Conservation (phyloP, 2,888 invertebrate species). For the Caenorhabditis angaria region DNA sequence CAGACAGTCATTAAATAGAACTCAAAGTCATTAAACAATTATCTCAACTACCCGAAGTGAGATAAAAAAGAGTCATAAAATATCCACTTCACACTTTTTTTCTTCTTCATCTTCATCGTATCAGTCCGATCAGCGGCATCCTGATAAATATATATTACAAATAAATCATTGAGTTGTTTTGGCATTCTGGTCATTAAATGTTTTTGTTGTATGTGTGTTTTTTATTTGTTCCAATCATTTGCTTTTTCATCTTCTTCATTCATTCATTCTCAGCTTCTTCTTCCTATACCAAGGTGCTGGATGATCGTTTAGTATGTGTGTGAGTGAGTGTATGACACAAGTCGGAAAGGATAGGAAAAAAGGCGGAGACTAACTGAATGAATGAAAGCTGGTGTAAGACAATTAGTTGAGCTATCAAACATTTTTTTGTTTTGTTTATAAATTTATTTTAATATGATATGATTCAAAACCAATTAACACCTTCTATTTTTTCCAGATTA, state of each 20-base stretch:
- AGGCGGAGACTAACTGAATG: not conserved
- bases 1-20: too few relatives aligned
- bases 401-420: constrained; percentile 41
- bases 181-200: not conserved
- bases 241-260: constrained; percentile 1
- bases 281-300: constrained; percentile 15
- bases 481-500: not conserved
- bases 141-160: constrained; percentile 2
- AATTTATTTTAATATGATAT: not conserved
- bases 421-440: constrained; percentile 30
- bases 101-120: constrained; percentile 18
- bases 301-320: constrained; percentile 42
- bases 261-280: constrained; percentile 19
- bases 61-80: constrained; percentile 3
- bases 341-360: constrained; percentile 11
- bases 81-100: constrained; percentile 11
- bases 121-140: constrained; percentile 5
- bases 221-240: not conserved
- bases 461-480: not conserved
- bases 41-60: too few relatives aligned
- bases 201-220: not conserved
- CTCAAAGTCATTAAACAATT: too few relatives aligned
- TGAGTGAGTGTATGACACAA: constrained; percentile 37
- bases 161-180: constrained; percentile 19
- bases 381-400: constrained; percentile 39